phyloP scores from a whole-genome alignment of 1,140 invertebrate genomes.

The Drosophila repleta region DNA sequence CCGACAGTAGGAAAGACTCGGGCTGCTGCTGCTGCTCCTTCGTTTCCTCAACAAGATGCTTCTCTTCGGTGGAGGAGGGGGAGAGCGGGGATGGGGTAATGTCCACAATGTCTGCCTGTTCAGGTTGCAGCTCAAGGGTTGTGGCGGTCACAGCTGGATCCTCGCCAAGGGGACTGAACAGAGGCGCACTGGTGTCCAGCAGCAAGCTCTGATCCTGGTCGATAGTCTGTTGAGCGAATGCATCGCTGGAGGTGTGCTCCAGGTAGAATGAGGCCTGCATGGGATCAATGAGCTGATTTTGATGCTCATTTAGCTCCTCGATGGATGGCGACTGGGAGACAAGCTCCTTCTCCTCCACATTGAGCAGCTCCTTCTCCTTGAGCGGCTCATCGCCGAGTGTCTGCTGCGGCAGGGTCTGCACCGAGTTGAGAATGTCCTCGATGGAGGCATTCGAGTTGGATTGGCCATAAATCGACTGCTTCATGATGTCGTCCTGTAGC shows the following conservation, averaged over 20 bases:
- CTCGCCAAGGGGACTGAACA: slow-evolving; percentile 45
- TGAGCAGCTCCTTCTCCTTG: slow-evolving; percentile 60
- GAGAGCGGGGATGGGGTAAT: slow-evolving; percentile 68
- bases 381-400: slow-evolving; percentile 37
- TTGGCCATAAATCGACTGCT: slow-evolving; percentile 62
- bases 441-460: slow-evolving; percentile 52
- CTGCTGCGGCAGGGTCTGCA: slow-evolving; percentile 65
- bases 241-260: slow-evolving; percentile 66
- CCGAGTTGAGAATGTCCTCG: slow-evolving; percentile 77
- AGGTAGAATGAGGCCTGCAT: slow-evolving; percentile 79
- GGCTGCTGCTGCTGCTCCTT: slow-evolving; percentile 56
- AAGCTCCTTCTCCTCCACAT: slow-evolving; percentile 77
- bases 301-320: slow-evolving; percentile 69
- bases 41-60: slow-evolving; percentile 75
- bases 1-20: slow-evolving; percentile 40
- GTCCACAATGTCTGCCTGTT: slow-evolving; percentile 60
- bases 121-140: slow-evolving; percentile 55
- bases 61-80: slow-evolving; percentile 75
- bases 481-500: slow-evolving; percentile 61
- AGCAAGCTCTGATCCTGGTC: slow-evolving; percentile 51
- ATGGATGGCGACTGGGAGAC: slow-evolving; percentile 76
- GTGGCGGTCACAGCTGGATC: slow-evolving; percentile 34
- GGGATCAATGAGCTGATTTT: slow-evolving; percentile 52
- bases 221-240: slow-evolving; percentile 10
- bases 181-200: slow-evolving; percentile 63